phyloP scores from a whole-genome alignment of 2,113 vertebrate genomes.

The Aspidoscelis tigris region DNA sequence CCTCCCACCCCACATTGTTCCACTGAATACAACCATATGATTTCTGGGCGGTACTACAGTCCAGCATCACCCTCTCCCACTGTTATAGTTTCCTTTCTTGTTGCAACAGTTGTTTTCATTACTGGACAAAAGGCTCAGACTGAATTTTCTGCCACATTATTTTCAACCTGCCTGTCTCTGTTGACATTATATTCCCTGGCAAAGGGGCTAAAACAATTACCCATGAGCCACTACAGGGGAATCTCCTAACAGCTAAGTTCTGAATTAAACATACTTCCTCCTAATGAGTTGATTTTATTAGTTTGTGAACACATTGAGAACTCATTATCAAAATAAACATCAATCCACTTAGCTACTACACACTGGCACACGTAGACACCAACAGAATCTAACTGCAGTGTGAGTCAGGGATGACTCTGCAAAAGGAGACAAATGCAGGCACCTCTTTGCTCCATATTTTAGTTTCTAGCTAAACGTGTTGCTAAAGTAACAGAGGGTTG shows the following conservation, averaged over 20 bases:
- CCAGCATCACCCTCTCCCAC: background rate
- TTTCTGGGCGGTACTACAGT: background rate
- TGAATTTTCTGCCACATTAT: conserved; percentile 25
- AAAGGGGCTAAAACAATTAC: conserved; percentile 37
- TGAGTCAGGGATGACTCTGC: background rate
- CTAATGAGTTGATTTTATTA: conserved; percentile 84
- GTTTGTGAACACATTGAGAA: conserved; percentile 74
- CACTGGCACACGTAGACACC: conserved; percentile 24
- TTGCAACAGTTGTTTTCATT: background rate
- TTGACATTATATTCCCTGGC: conserved; percentile 21
- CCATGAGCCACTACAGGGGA: conserved; percentile 50
- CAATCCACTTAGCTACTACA: conserved; percentile 59
- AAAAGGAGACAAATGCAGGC: background rate
- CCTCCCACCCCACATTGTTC: background rate
- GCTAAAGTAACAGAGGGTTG: conserved; percentile 24
- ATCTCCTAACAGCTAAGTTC: conserved; percentile 63
- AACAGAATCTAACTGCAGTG: conserved; percentile 19
- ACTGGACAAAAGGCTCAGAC: conserved; percentile 2
- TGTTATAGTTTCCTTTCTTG: background rate
- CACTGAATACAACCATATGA: background rate
- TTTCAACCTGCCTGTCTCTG: conserved; percentile 7
- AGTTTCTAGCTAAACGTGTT: background rate
- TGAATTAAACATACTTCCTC: conserved; percentile 73
- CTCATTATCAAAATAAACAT: conserved; percentile 81
- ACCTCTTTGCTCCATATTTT: too few species aligned